Evolutionary conservation across 2,888 invertebrate genomes (phyloP), one percentile per base, ranked within the genome.

Genomic region (Dolichomitus sp.): DNA sequence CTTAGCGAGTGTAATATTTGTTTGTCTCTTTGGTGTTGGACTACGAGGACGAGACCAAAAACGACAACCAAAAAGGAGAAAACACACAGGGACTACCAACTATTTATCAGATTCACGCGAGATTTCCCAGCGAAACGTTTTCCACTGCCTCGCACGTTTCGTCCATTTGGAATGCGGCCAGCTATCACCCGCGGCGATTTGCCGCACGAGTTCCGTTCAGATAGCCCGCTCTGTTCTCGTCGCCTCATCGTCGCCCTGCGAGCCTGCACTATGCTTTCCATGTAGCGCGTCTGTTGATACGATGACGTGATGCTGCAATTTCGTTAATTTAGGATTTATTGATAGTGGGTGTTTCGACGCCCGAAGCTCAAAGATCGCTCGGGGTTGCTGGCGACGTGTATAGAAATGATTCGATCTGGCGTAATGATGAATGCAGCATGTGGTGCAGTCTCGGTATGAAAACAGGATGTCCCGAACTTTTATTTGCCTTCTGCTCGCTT

Each of bases 51-150:
- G 50, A 42, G 54, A 82, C 40, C 63, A 50, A 27, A 48, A 59
- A 48, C 19, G 63, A 65, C 65, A 37, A 74, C 57, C 27, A 59
- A 45, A 42, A 37, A 45, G 37, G 30, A 50, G 69, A 61, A 59
- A 57, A 30, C 27, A 74, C 74, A 50, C 30, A 65, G 59, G 69
- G 70, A 75, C 70, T 54, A 54, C 27, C 27, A 61, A 83, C 82
- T 75, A 79, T 83, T 83, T 79, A 75, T 83, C 82, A 83, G 79
- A 76, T 76, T 83, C 69, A 72, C 82, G 75, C 72, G 82, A 79
- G 66, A 75, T 79, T 82, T 75, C 40, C 61, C 79, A 61, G 12
- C 57, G 23, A 81, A 73, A 30, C 50, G 65, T 75, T 72, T 72
- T 75, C 59, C 17, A 7, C 57, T 30, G 54, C 19, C 66, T 37